A percentile compares a stretch with the other conserved stretches of the same genome.
Conservation (phyloP, 2,797 vertebrate genomes). For the Poeciliopsis paucimaculata region DNA sequence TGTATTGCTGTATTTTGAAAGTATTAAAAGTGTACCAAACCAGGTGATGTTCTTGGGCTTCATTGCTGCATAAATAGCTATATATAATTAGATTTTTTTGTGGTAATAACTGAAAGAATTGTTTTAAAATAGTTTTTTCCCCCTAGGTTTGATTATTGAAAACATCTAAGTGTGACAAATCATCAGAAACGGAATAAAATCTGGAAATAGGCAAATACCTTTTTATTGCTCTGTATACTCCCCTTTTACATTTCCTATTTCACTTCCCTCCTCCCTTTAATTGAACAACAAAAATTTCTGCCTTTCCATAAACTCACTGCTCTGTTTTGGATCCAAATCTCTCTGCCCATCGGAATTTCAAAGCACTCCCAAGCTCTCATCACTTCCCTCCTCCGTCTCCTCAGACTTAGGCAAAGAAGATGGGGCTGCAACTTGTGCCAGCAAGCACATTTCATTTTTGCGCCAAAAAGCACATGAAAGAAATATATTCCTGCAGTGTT, state of each 20-base stretch:
- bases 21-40: background rate
- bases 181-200: background rate
- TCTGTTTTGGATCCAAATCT: constrained; percentile 53
- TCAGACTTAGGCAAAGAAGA: constrained; percentile 42
- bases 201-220: background rate
- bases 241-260: constrained; percentile 1
- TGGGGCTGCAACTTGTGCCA: constrained; percentile 34
- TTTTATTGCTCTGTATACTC: background rate
- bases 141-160: background rate
- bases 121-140: background rate
- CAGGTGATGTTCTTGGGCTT: background rate
- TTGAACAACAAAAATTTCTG: constrained; percentile 49
- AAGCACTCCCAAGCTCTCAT: constrained; percentile 35
- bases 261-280: constrained; percentile 31
- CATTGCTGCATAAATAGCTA: background rate
- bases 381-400: constrained; percentile 28
- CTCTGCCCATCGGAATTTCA: constrained; percentile 55
- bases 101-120: background rate
- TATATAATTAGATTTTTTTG: background rate
- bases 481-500: constrained; percentile 33
- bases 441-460: constrained; percentile 23
- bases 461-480: constrained; percentile 50
- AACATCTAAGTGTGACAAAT: background rate
- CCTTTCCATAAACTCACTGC: constrained; percentile 41
- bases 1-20: no score